Evolutionary conservation across 2,888 invertebrate species (phyloP), one percentile per base, ranked within the genome.

Genomic region (Nomada fabriciana): DNA sequence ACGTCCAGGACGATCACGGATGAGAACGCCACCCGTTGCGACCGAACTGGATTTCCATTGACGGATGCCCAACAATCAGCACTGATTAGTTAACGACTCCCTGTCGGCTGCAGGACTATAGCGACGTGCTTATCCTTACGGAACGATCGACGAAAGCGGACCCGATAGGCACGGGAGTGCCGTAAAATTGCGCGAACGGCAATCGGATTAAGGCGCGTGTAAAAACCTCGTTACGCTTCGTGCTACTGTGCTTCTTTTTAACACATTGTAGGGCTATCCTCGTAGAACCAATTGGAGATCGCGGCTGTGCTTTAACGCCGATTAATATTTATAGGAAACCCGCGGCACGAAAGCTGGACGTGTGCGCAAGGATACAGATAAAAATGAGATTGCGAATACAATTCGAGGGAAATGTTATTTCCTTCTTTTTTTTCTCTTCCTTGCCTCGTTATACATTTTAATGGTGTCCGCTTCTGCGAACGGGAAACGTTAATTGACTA

Each of bases 41-140:
- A 65, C 80, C 81, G 68, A 86, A 86, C 57, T 69, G 67, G 64
- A 86, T 84, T 73, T 82, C 82, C 83, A 82, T 88, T 80, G 81
- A 76, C 80, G 79, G 73, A 85, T 85, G 83, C 67, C 81, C 71
- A 84, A 86, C 89, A 84, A 90, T 90, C 89, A 86, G 42, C 82
- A 70, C 75, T 81, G 85, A 88, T 86, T 87, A 84, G 86, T 83
- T 88, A 89, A 90, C 85, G 83, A 81, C 71, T 86, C 83, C 82
- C 81, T 77, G 76, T 36, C 36, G 36, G 36, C 7, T 7, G 36
- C 36, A 36, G 36, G 36, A 7, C 76, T 68, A 82, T 71, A 61
- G 78, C 57, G 42, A 52, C 25, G 53, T 68, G 80, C 36, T 67
- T 63, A 72, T 74, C 60, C 76, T 77, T 64, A 42, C 80, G 82